phyloP scores from a whole-genome alignment of 1,140 invertebrate genomes.

The Pantala flavescens region DNA sequence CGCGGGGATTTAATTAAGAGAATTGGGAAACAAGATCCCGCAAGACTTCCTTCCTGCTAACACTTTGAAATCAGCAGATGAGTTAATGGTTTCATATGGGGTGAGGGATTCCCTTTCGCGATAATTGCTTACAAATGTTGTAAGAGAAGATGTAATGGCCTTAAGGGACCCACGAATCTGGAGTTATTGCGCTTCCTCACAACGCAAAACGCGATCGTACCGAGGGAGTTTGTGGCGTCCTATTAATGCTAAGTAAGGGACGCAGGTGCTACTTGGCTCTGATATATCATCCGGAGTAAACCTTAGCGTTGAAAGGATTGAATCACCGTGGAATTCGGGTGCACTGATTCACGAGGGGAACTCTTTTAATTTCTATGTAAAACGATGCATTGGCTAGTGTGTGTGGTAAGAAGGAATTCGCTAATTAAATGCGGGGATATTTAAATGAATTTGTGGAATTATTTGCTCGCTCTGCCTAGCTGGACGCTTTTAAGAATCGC shows the following conservation, averaged over 20 bases:
- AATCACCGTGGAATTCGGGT: background rate
- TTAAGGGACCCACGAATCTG: background rate
- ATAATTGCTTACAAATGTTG: conserved; percentile 10
- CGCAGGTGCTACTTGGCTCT: background rate
- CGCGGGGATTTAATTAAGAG: too few species aligned
- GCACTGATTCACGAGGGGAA: background rate
- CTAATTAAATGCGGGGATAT: too few species aligned
- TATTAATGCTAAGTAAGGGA: background rate
- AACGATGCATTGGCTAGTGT: too few species aligned
- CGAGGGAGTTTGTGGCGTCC: background rate
- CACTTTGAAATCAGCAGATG: background rate
- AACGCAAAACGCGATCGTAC: too few species aligned
- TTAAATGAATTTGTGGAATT: too few species aligned
- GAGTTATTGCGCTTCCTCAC: too few species aligned
- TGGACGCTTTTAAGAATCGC: too few species aligned
- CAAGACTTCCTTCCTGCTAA: background rate
- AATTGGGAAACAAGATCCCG: too few species aligned
- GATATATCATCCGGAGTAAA: background rate
- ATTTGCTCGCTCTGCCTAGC: too few species aligned
- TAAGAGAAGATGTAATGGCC: background rate
- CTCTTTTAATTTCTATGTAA: too few species aligned
- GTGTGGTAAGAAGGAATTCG: too few species aligned
- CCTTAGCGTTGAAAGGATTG: background rate
- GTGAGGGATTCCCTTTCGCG: background rate
- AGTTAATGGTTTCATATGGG: background rate